Evolutionary conservation across 1,140 invertebrate species (phyloP), one percentile per base, ranked within the genome.

Genomic region (Trigoniulus corallinus): DNA sequence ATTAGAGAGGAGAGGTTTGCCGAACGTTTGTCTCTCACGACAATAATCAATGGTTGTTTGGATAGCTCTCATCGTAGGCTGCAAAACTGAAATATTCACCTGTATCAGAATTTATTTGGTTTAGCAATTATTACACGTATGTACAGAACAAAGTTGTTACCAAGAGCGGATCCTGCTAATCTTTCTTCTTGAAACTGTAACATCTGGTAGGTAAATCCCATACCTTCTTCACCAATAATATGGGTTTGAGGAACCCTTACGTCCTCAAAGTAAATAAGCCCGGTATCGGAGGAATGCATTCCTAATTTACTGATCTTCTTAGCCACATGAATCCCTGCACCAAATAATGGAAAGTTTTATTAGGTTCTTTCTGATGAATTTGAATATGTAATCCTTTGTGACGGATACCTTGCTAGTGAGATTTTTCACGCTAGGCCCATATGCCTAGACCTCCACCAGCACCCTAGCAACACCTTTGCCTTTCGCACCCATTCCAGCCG

Each of bases 131-230:
- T n/a, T n/a, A n/a, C n/a, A n/a, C n/a, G n/a, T n/a, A n/a, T n/a
- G n/a, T n/a, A n/a, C 7, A 12, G 21, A 23, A 29, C 18, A 29
- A 23, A 40, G 29, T 34, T 7, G 7, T 34, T 27, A 71, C 71
- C 56, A 37, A 61, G 59, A 21, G 71, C 63, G n/a, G 58, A 57
- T 21, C 56, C 67, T 42, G 57, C 70, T 7, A 78, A 47, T 50
- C 75, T 60, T 58, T 77, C 75, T 50, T 74, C 71, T 58, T 75
- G 73, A 57, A 77, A 76, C 60, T 78, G 76, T 24, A 73, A 25
- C 76, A 78, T 79, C 59, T 76, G 75, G 58, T 77, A 78, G 0
- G 66, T 62, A 57, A 78, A 79, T 1, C 75, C 75, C 54, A 61
- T 58, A 20, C 74, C 74, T 59, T 74, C 71, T 52, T 77, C 72